Base-by-base conservation (phyloP, 1,140 invertebrate species). In the Phenacoccus solenopsis region DNA sequence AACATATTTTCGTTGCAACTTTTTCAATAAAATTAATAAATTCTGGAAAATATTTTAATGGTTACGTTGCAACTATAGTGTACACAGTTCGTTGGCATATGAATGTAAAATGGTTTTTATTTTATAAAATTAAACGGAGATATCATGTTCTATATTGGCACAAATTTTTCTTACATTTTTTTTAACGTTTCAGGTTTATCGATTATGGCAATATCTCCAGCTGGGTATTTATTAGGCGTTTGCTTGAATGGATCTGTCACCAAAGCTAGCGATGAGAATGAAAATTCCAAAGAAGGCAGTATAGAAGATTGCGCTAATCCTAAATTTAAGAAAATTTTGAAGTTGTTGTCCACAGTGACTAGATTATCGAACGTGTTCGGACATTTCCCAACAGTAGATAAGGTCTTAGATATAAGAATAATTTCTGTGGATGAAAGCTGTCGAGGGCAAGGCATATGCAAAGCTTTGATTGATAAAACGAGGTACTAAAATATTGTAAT, bases 361-460 rank as follows among this genome's bases (percentile, higher is more conserved):
- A 78, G 78, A 22, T 78, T 84, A 71, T 82, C 82, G 0, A 80
- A 83, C 72, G 76, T 84, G 0, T 83, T 83, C 76, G 78, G 77
- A 21, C 81, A 82, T 74, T 85, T 82, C 76, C 82, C 83, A 0
- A 80, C 80, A 5, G 79, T 84, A 57, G 78, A 86, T 57, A 81
- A 76, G 1, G 77, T 84, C 0, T 71, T 88, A 71, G 85, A 87
- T 69, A 74, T 87, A 30, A 83, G 84, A 73, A 86, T 89, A 71
- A 77, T 87, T 1, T 87, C 86, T 1, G 87, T 88, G 0, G 84
- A 88, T 75, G 77, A 78, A 1, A 80, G 79, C 1, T 87, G 83
- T 81, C 78, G 87, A 56, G 87, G 87, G 12, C 80, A 82, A 72
- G 87, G 87, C 3, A 82, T 89, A 7, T 87, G 83, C 72, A 84